Percentiles rank a stretch among this genome's conserved stretches.
Conservation (phyloP, 2,797 vertebrate genomes). For the Danio aesculapii region DNA sequence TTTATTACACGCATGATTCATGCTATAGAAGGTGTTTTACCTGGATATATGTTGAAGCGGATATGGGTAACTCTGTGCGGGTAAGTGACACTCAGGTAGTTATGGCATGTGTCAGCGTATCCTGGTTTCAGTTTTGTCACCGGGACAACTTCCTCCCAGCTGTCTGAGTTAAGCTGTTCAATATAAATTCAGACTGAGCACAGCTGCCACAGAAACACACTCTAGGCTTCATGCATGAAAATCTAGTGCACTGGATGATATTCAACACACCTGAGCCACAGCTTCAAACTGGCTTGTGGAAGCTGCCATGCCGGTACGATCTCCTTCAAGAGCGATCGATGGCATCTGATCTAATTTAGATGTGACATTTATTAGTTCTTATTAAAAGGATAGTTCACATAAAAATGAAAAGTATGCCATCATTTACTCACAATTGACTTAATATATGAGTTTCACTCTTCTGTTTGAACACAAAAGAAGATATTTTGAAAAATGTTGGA, state of each 20-base stretch:
- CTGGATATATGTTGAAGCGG: constrained; percentile 88
- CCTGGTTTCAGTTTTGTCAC: constrained; percentile 77
- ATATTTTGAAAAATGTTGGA: no score
- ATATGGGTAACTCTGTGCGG: constrained; percentile 82
- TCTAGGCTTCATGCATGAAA: not conserved
- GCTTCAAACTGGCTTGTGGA: constrained; percentile 73
- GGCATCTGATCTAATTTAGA: constrained; percentile 70
- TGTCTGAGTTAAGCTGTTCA: constrained; percentile 76
- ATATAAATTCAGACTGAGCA: constrained; percentile 39
- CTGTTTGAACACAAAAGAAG: no score
- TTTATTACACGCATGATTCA: not conserved
- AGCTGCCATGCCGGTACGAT: constrained; percentile 79
- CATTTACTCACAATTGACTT: no score
- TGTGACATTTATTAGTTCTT: constrained; percentile 8
- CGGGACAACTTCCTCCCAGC: constrained; percentile 79
- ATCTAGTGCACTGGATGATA: constrained; percentile 25
- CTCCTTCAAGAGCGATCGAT: constrained; percentile 69
- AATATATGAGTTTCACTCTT: no score
- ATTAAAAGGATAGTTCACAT: not conserved
- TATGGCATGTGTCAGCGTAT: constrained; percentile 78
- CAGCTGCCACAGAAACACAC: not conserved
- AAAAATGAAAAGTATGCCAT: no score
- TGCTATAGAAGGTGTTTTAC: constrained; percentile 64
- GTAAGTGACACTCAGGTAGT: constrained; percentile 77
- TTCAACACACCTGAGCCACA: constrained; percentile 71